Evolutionary conservation across 64 coral and sea anemone species (phyloP).

Genomic region (Acropora tenuis): DNA sequence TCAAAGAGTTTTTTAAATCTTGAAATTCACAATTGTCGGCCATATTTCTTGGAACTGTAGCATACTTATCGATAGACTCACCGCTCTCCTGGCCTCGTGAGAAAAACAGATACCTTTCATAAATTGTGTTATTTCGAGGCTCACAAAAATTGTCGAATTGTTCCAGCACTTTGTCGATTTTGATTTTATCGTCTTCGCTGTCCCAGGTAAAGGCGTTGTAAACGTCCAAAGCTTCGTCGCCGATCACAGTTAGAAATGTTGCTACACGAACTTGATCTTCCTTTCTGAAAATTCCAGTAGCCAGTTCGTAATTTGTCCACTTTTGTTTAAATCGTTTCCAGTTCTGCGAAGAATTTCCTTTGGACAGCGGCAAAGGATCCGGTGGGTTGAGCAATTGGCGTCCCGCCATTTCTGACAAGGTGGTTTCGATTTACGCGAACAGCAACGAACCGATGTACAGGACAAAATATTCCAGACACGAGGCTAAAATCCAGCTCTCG

Average conservation of each 20-base stretch:
- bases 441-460: not conserved
- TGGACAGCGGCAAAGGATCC: not conserved
- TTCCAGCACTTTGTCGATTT: not conserved
- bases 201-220: not conserved
- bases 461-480: no score
- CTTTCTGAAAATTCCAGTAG: not conserved
- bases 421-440: not conserved
- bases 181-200: not conserved
- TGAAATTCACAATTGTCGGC: constrained; percentile 31
- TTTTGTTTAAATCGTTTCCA: constrained; percentile 34
- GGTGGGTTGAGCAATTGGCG: not conserved
- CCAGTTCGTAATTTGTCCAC: not conserved
- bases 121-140: constrained; percentile 30
- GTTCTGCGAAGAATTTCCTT: not conserved
- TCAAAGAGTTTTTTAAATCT: constrained; percentile 29
- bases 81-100: not conserved
- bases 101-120: constrained; percentile 17
- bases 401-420: not conserved
- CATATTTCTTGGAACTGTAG: not conserved
- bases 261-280: constrained; percentile 9
- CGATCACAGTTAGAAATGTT: not conserved
- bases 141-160: not conserved
- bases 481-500: no score
- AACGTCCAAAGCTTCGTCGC: not conserved
- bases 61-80: not conserved